Percentiles rank a stretch among this genome's conserved stretches.
phyloP scores from a whole-genome alignment of 2,888 invertebrate species.

The Eupsilia transversa region DNA sequence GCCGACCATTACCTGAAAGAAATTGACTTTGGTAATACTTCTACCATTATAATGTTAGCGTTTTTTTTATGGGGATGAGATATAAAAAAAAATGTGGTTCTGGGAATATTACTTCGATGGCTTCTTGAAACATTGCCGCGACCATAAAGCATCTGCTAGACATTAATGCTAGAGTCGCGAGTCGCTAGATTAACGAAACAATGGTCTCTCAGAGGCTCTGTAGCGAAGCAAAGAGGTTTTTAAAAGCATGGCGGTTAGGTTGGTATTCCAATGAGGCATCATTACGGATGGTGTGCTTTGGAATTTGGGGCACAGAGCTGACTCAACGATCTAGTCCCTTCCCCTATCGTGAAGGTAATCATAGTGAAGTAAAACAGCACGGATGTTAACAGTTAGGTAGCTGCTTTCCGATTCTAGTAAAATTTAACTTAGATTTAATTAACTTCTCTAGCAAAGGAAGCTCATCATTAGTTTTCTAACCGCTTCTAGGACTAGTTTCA shows the following conservation, averaged over 20 bases:
- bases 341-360: conserved; percentile 81
- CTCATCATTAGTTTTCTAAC: conserved; percentile 24
- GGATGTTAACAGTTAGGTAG: conserved; percentile 64
- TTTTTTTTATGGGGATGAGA: not conserved
- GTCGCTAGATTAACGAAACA: conserved; percentile 62
- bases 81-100: not conserved
- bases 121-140: conserved; percentile 51
- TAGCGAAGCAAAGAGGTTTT: conserved; percentile 70
- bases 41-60: not conserved
- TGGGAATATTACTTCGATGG: conserved; percentile 26
- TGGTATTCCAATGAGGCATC: conserved; percentile 72
- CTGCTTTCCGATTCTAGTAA: conserved; percentile 56
- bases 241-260: conserved; percentile 69
- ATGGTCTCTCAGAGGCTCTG: conserved; percentile 53
- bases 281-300: conserved; percentile 84
- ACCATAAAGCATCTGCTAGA: conserved; percentile 78
- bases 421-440: conserved; percentile 47
- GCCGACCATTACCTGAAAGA: conserved; percentile 23
- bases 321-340: conserved; percentile 89
- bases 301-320: conserved; percentile 89
- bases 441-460: conserved; percentile 39
- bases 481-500: not conserved
- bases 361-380: conserved; percentile 66
- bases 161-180: conserved; percentile 75
- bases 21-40: not conserved